Base-by-base conservation (phyloP, 2,797 vertebrate genomes). In the Chromobotia macracanthus region DNA sequence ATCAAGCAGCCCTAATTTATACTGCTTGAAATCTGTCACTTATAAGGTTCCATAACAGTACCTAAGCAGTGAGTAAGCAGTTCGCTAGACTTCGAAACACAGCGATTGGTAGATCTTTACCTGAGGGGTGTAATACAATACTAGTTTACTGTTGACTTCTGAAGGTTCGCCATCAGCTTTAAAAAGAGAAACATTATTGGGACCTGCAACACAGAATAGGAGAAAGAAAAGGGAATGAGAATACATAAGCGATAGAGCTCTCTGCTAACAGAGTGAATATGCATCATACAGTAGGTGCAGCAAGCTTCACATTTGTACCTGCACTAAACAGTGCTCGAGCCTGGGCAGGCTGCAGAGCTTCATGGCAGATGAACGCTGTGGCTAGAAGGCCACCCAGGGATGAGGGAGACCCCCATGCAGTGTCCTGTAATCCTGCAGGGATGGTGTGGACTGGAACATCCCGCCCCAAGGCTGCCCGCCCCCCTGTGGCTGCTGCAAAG, bases 111-210 rank as follows among this genome's bases (percentile, higher is more conserved):
- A 46, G n/a, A 50, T 16, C 10, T 35, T n/a, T 90, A 99, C 97
- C 96, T 98, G 95, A n/a, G 97, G 97, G 21, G 95, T 97, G 86
- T 99, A 99, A 91, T 97, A 95, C n/a, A 99, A 93, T 79, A 99
- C 80, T 11, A 99, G 94, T 78, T 95, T 98, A 90, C 90, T 87
- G 82, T 92, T 90, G 55, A 99, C 92, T 69, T 99, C 97, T 0
- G 89, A 93, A 58, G 96, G 83, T 69, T 98, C 96, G 12, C 96
- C 94, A 55, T 98, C 97, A 0, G 90, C 90, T 7, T 95, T 95
- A 88, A 98, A 98, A 0, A 96, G 94, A 0, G 95, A 93, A 0
- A 93, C 92, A 4, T 95, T 91, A 13, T 98, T 99, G 19, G 97
- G 96, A 28, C 97, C 97, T 99, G 87, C 11, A 18, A 82, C 4